Conservation (phyloP, 2,888 invertebrate species). For the Augiades crinisus region DNA sequence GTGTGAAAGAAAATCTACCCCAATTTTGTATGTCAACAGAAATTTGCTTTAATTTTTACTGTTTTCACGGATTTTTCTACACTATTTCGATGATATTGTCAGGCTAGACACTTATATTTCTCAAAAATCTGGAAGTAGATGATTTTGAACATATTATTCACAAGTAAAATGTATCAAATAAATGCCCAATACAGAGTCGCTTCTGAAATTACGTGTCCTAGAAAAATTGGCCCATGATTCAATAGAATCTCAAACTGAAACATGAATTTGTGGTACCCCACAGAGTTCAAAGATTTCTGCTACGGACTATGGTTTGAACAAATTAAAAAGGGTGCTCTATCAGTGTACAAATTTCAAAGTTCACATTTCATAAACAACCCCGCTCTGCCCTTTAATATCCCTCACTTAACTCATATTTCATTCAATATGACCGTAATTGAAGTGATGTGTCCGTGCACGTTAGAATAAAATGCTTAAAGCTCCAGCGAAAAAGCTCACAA, state of each 20-base stretch:
- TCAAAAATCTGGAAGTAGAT: too few species aligned
- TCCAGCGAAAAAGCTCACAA: slow-evolving; percentile 54
- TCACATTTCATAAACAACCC: slow-evolving; percentile 75
- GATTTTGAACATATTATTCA: too few species aligned
- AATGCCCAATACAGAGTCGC: too few species aligned
- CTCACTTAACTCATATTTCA: slow-evolving; percentile 81
- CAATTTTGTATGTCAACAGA: too few species aligned
- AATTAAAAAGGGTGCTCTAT: slow-evolving; percentile 77
- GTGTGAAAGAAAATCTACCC: slow-evolving; percentile 51
- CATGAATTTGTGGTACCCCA: neutral
- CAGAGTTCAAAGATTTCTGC: slow-evolving; percentile 46
- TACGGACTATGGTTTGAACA: slow-evolving; percentile 72
- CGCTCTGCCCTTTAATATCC: slow-evolving; percentile 77
- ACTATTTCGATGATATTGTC: too few species aligned
- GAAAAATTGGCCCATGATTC: too few species aligned
- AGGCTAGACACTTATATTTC: too few species aligned
- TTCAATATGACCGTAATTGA: slow-evolving; percentile 80
- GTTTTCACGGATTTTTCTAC: too few species aligned
- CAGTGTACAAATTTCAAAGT: slow-evolving; percentile 74
- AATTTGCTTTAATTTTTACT: too few species aligned
- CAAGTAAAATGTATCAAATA: too few species aligned
- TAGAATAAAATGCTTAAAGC: slow-evolving; percentile 62
- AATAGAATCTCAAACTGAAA: neutral
- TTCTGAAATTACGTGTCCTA: too few species aligned
- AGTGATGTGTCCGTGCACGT: slow-evolving; percentile 54